These are phyloP conservation scores for Sussaba pulchella DNA, from an alignment of 2,888 invertebrate species.

Conservation along the genomic window DNA sequence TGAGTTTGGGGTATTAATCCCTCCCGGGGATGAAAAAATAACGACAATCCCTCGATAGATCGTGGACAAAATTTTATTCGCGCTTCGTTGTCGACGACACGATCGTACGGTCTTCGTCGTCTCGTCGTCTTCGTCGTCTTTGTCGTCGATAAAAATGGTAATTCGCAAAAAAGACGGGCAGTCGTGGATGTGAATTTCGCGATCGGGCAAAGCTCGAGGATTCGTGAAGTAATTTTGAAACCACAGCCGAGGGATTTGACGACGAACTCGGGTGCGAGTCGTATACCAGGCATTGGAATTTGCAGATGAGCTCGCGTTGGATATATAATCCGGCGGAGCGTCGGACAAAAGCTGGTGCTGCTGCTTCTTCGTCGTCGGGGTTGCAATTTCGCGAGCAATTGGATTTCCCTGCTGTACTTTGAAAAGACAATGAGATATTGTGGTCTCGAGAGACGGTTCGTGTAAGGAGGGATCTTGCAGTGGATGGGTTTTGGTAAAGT, in stretches of 20 bases:
- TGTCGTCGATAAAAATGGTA: constrained; percentile 61
- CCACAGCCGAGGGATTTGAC: constrained; percentile 35
- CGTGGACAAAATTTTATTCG: constrained; percentile 60
- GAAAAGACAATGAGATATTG: constrained; percentile 13
- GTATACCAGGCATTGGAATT: not conserved
- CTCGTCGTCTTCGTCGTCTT: constrained; percentile 13
- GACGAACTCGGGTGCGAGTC: constrained; percentile 2
- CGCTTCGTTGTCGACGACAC: constrained; percentile 52
- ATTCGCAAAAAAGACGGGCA: constrained; percentile 43
- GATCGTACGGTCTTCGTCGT: no score
- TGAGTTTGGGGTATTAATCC: constrained; percentile 26
- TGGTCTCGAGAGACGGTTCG: not conserved
- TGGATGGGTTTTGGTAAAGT: no score
- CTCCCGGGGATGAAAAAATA: constrained; percentile 36
- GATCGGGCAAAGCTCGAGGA: constrained; percentile 39
- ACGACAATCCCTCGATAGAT: constrained; percentile 39
- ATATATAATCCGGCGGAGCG: not conserved
- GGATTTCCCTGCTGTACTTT: constrained; percentile 23
- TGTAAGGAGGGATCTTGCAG: constrained; percentile 9
- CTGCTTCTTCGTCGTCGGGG: constrained; percentile 1
- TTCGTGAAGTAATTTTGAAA: constrained; percentile 55
- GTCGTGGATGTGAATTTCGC: constrained; percentile 8
- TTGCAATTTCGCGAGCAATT: constrained; percentile 45
- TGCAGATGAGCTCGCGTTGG: constrained; percentile 8
- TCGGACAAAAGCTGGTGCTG: constrained; percentile 22